A percentile compares a stretch with the other conserved stretches of the same genome.
Evolutionary conservation across 1,140 invertebrate genomes (phyloP).

Genomic region (Hycleus phaleratus): DNA sequence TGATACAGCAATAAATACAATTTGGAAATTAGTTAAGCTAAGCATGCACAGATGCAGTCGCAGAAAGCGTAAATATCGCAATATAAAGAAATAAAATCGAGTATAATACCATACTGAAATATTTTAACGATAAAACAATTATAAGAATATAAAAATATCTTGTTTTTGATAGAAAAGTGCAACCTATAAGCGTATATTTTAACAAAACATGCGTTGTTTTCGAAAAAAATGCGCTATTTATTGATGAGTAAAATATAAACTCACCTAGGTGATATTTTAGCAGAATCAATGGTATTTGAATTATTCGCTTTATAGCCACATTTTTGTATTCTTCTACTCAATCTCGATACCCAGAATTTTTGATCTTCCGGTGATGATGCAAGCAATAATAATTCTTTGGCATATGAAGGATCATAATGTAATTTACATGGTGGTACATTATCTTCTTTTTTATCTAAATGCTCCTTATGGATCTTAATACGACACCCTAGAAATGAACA

Average conservation of each 20-base stretch:
- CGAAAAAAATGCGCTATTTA: too few relatives aligned
- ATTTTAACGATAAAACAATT: too few relatives aligned
- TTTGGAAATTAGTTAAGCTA: conserved; percentile 6
- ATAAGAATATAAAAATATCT: too few relatives aligned
- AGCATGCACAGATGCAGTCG: conserved; percentile 10
- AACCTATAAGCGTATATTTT: too few relatives aligned
- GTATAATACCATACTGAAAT: background rate
- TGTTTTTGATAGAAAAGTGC: too few relatives aligned
- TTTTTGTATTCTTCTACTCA: conserved; percentile 89
- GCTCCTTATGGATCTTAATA: conserved; percentile 94
- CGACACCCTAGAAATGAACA: conserved; percentile 68
- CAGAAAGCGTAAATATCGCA: too few relatives aligned
- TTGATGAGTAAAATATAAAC: conserved; percentile 7
- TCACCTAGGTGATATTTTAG: conserved; percentile 42
- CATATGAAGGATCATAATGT: conserved; percentile 86
- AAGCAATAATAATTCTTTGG: conserved; percentile 84
- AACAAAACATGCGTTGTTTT: too few relatives aligned
- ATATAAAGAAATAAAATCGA: conserved; percentile 10
- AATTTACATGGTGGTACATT: conserved; percentile 84
- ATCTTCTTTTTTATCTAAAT: conserved; percentile 78
- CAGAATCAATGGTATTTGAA: conserved; percentile 43
- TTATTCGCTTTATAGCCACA: conserved; percentile 86
- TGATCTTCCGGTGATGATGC: conserved; percentile 80
- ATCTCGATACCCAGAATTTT: conserved; percentile 82
- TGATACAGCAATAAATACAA: conserved; percentile 9